phyloP scores from a whole-genome alignment of 2,113 vertebrate genomes.

The Machaerirhynchus nigripectus region DNA sequence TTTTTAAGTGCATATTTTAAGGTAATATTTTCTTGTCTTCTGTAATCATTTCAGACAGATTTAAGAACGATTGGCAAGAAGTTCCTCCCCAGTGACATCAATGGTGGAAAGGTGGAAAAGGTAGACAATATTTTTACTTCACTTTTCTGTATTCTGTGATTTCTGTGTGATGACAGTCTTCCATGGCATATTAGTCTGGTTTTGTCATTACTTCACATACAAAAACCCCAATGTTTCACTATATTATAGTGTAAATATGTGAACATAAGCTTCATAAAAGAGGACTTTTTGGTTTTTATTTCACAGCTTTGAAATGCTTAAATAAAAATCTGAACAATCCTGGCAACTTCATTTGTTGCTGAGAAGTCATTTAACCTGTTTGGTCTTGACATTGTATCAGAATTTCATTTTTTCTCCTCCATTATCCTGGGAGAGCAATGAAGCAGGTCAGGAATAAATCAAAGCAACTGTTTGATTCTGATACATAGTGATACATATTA shows the following conservation, averaged over 20 bases:
- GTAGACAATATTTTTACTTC: slow-evolving; percentile 67
- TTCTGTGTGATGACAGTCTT: not conserved
- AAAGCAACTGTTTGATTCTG: not conserved
- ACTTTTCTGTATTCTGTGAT: not conserved
- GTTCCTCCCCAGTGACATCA: slow-evolving; percentile 90
- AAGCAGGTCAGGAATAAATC: not conserved
- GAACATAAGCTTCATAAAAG: not conserved
- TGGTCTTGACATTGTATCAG: not conserved
- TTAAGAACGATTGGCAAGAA: slow-evolving; percentile 91
- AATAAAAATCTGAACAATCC: not conserved
- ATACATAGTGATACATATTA: not conserved
- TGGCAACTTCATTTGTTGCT: not conserved
- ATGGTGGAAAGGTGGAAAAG: slow-evolving; percentile 93
- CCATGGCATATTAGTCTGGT: not conserved
- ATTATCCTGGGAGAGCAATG: not conserved
- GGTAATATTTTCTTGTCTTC: slow-evolving; percentile 50
- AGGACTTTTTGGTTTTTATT: not conserved
- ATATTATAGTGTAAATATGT: not conserved
- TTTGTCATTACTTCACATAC: not conserved
- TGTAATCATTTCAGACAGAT: slow-evolving; percentile 86
- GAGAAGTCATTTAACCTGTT: not conserved
- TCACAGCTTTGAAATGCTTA: not conserved
- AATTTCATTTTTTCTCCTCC: not conserved
- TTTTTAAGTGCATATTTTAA: not conserved
- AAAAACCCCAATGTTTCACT: not conserved